phyloP scores from a whole-genome alignment of 2,797 vertebrate species.

The Galaxias olidus region DNA sequence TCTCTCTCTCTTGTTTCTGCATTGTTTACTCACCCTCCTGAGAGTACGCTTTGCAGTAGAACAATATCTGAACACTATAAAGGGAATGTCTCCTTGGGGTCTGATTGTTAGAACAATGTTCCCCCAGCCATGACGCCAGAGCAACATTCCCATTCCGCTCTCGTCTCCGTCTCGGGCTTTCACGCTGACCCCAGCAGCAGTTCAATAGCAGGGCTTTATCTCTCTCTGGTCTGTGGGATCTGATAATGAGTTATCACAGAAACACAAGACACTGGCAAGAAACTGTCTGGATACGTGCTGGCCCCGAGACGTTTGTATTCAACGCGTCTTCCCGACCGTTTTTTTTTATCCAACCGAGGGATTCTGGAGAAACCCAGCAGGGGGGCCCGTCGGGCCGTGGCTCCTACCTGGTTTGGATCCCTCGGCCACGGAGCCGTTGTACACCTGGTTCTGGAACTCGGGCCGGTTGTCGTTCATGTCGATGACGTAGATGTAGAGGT shows the following conservation, averaged over 20 bases:
- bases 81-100: constrained; percentile 64
- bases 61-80: constrained; percentile 67
- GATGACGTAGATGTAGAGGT: constrained; percentile 97
- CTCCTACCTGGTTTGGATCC: constrained; percentile 92
- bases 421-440: constrained; percentile 96
- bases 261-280: not conserved
- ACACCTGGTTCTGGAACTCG: constrained; percentile 93
- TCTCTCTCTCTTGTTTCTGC: no score
- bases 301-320: no score
- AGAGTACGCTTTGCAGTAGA: constrained; percentile 69
- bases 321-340: no score
- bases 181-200: constrained; percentile 53
- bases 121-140: constrained; percentile 64
- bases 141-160: constrained; percentile 60
- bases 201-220: constrained; percentile 38
- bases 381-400: not conserved
- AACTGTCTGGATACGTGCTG: not conserved
- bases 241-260: constrained; percentile 49
- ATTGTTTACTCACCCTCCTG: constrained; percentile 11
- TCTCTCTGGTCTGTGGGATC: constrained; percentile 57
- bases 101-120: constrained; percentile 70
- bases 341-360: no score
- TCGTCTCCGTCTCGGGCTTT: constrained; percentile 36
- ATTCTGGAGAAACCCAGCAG: not conserved
- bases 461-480: constrained; percentile 99